phyloP scores from a whole-genome alignment of 1,140 invertebrate genomes.

The Caerostris darwini region DNA sequence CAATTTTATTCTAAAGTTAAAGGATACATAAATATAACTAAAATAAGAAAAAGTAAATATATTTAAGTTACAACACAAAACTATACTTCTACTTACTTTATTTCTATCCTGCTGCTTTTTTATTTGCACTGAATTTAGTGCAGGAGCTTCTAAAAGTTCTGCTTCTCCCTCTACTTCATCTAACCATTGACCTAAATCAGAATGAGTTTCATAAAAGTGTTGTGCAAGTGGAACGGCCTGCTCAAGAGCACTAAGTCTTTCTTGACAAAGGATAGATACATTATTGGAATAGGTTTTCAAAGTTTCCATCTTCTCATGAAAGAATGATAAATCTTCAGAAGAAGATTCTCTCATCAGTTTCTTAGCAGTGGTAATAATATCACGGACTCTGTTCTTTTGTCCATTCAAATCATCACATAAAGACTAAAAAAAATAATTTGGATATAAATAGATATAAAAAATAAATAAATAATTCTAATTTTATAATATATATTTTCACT shows the following conservation, averaged over 20 bases:
- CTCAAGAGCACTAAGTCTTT: slow-evolving; percentile 93
- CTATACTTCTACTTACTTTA: slow-evolving; percentile 83
- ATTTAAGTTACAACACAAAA: neutral
- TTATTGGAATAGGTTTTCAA: slow-evolving; percentile 94
- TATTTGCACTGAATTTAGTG: slow-evolving; percentile 94
- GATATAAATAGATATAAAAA: no score
- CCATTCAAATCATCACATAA: slow-evolving; percentile 97
- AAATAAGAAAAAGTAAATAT: no score
- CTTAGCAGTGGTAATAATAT: slow-evolving; percentile 95
- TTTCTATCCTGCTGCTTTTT: slow-evolving; percentile 96
- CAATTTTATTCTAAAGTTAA: no score
- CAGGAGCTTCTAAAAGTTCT: slow-evolving; percentile 93
- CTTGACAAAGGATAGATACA: slow-evolving; percentile 91
- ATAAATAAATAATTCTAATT: neutral
- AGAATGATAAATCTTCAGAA: slow-evolving; percentile 91
- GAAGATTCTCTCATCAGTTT: slow-evolving; percentile 95
- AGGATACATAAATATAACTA: no score
- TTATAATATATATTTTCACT: no score
- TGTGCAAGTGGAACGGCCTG: slow-evolving; percentile 95
- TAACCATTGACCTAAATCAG: slow-evolving; percentile 93
- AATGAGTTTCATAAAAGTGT: slow-evolving; percentile 96
- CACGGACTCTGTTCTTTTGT: slow-evolving; percentile 94
- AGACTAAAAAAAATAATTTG: slow-evolving; percentile 81
- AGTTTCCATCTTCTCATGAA: slow-evolving; percentile 95
- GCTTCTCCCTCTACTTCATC: slow-evolving; percentile 97